Conservation (phyloP, 2,888 invertebrate genomes). For the Tetragnatha montana region DNA sequence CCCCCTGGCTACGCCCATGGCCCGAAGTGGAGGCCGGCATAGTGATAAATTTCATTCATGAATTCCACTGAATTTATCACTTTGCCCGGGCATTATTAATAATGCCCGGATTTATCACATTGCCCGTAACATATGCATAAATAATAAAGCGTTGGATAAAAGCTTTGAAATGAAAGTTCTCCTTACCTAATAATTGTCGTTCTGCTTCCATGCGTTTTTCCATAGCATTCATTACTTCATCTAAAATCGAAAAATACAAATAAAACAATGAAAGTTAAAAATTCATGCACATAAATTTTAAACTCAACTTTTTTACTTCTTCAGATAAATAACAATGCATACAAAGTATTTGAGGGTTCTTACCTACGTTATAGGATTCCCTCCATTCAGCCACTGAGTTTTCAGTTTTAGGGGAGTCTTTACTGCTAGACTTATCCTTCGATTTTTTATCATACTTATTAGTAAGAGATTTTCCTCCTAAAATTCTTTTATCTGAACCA, state of each 20-base stretch:
- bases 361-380: conserved; percentile 26
- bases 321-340: background rate
- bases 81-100: no score
- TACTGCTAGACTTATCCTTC: background rate
- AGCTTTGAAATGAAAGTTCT: background rate
- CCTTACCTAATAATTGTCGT: conserved; percentile 12
- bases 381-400: conserved; percentile 23
- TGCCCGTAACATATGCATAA: background rate
- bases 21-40: no score
- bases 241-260: background rate
- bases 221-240: background rate
- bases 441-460: conserved; percentile 3
- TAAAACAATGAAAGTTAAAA: background rate
- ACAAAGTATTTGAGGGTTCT: background rate
- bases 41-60: no score
- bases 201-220: conserved; percentile 2
- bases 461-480: background rate
- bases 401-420: background rate
- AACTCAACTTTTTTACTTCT: background rate
- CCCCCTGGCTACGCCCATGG: no score
- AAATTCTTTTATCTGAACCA: background rate
- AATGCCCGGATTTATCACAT: no score
- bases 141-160: background rate
- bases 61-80: no score
- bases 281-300: no score